A percentile compares a stretch with the other conserved stretches of the same genome.
phyloP scores from a whole-genome alignment of 2,888 invertebrate genomes.

The Liodrosophila aerea region DNA sequence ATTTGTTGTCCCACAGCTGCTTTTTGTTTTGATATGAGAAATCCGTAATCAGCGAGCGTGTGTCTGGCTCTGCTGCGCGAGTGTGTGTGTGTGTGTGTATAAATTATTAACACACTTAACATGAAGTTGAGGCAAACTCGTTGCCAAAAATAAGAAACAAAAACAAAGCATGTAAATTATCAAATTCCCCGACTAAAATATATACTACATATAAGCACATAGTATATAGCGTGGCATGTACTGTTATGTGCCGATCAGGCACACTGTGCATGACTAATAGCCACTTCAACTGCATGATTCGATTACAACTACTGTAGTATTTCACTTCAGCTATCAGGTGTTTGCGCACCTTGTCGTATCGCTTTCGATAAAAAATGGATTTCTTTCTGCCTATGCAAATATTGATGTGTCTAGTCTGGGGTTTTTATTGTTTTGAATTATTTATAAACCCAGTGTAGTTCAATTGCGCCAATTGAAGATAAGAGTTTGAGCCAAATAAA shows the following conservation, averaged over 20 bases:
- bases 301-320: constrained; percentile 15
- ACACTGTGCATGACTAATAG: constrained; percentile 53
- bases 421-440: not conserved
- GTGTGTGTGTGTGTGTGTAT: constrained; percentile 19
- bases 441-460: too few relatives aligned
- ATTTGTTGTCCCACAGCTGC: constrained; percentile 58
- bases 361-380: constrained; percentile 3
- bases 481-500: too few relatives aligned
- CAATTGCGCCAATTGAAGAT: too few relatives aligned
- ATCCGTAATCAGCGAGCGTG: constrained; percentile 50
- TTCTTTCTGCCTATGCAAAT: constrained; percentile 28
- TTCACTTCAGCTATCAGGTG: constrained; percentile 25
- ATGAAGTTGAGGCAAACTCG: constrained; percentile 32
- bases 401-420: not conserved
- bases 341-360: constrained; percentile 19
- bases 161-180: constrained; percentile 28
- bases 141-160: constrained; percentile 13
- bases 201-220: not conserved
- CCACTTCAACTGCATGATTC: constrained; percentile 30
- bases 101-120: constrained; percentile 46
- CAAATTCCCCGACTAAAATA: constrained; percentile 19
- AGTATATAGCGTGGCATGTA: not conserved
- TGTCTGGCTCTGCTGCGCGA: constrained; percentile 2
- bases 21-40: constrained; percentile 69
- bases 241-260: too few relatives aligned